Evolutionary conservation across 2,113 vertebrate species (phyloP), one percentile per base, ranked within the genome.

Genomic region (Alosa alosa): DNA sequence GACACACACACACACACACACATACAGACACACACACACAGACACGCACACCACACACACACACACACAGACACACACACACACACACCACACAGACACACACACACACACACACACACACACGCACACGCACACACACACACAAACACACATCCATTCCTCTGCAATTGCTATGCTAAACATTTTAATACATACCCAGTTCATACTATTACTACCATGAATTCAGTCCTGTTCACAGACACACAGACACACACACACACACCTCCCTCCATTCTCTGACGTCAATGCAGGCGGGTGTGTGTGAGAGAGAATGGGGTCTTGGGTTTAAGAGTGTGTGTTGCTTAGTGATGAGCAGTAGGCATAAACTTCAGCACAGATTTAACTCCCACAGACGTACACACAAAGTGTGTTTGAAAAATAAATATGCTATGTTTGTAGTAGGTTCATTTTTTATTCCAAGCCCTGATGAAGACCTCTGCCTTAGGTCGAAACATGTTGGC

Each of bases 261-360:
- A 64, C 25, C 64, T 52, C 18, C 47, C 45, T 0, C 50, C 4
- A 22, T 82, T 13, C 86, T 31, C 55, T 91, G 91, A 91, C 90
- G 91, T 93, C 91, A 93, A 64, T 84, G 89, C 89, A 88, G 86
- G 86, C 85, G 86, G 89, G 84, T 18, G 18, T 84, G 81, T 85
- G 49, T 17, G 78, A 36, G 72, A 15, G 68, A 44, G 82, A 8
- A 41, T 72, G 83, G 88, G 60, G 81, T 90, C 90, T 75, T 87
- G 86, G 75, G 85, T 22, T 44, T 88, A 83, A 50, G 82, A 82
- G 81, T 39, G 85, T 68, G 81, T 49, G 92, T 94, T 93, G 91
- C 93, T 86, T 86, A 84, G 92, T 3, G 87, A 91, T 60, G 86
- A 86, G 31, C 88, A 90, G 82, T 84, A 20, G 85, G 84, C 85